A percentile compares a stretch with the other conserved stretches of the same genome.
Evolutionary conservation across 2,888 invertebrate genomes (phyloP).

Genomic region (Crioceris asparagi): DNA sequence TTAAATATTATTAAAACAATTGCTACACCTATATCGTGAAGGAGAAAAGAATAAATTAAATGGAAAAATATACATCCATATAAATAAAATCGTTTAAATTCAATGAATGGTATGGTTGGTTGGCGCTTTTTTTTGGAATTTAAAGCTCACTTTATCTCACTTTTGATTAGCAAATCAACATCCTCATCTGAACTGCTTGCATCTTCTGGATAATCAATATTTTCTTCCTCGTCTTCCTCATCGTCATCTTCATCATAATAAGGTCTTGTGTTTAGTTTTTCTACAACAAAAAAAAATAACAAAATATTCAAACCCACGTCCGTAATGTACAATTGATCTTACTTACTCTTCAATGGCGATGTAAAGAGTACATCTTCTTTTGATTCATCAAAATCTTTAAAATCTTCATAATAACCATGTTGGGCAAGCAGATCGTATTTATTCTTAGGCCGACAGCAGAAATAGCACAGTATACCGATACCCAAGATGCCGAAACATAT

Average conservation of each 20-base stretch:
- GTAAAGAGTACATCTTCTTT: conserved; percentile 28
- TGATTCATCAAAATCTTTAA: conserved; percentile 22
- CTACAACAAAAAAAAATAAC: conserved; percentile 19
- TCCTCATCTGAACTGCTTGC: conserved; percentile 17
- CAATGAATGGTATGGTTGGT: too few species aligned
- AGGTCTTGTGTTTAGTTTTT: conserved; percentile 41
- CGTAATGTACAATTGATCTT: background rate
- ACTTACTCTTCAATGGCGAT: conserved; percentile 24
- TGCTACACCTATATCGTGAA: too few species aligned
- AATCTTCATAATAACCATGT: conserved; percentile 21
- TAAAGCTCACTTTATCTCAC: too few species aligned
- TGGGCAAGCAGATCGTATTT: conserved; percentile 29
- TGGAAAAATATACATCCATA: too few species aligned
- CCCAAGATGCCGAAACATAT: conserved; percentile 45
- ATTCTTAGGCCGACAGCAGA: conserved; percentile 38
- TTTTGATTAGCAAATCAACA: conserved; percentile 7
- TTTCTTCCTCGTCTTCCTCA: conserved; percentile 35
- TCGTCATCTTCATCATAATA: conserved; percentile 67
- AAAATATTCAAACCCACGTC: conserved; percentile 1
- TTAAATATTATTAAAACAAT: too few species aligned
- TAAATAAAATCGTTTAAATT: too few species aligned
- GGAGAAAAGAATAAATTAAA: too few species aligned
- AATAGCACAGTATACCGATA: conserved; percentile 46
- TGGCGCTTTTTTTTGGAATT: too few species aligned
- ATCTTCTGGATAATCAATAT: conserved; percentile 11